phyloP scores from a whole-genome alignment of 2,888 invertebrate species.

The Caenorhabditis sinica region DNA sequence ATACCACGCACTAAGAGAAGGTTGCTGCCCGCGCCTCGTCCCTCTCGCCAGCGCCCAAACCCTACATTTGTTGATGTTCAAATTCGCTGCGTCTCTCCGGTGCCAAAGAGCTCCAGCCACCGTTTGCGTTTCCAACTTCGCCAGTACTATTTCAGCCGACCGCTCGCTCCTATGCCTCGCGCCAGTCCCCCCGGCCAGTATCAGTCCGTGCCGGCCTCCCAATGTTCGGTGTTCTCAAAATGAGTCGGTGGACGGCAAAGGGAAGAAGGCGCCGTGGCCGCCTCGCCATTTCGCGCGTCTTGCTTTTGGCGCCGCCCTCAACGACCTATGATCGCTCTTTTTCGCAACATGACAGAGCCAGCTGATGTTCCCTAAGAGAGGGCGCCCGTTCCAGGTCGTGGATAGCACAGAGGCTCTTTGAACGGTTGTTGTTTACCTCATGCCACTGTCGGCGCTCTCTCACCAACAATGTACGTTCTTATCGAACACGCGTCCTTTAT shows the following conservation, averaged over 20 bases:
- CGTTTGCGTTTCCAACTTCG: conserved; percentile 40
- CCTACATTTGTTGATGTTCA: conserved; percentile 50
- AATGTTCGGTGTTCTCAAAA: conserved; percentile 66
- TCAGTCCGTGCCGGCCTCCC: conserved; percentile 62
- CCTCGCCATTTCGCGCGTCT: conserved; percentile 20
- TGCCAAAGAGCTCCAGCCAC: conserved; percentile 26
- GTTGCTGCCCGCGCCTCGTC: conserved; percentile 54
- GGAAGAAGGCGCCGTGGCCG: conserved; percentile 30
- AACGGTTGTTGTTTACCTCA: conserved; percentile 65
- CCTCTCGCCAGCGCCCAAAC: conserved; percentile 30
- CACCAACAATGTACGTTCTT: conserved; percentile 52
- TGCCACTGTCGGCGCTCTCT: conserved; percentile 52
- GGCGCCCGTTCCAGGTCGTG: conserved; percentile 66
- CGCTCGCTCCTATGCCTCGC: conserved; percentile 22
- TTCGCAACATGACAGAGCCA: conserved; percentile 50
- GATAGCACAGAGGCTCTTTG: conserved; percentile 64
- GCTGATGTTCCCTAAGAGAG: conserved; percentile 61
- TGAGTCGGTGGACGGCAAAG: conserved; percentile 25
- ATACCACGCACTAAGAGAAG: conserved; percentile 48
- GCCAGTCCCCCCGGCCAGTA: conserved; percentile 49
- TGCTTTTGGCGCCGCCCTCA: conserved; percentile 35
- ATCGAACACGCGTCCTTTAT: conserved; percentile 63
- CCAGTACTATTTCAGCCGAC: conserved; percentile 50
- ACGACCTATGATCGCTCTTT: conserved; percentile 63
- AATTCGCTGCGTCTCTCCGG: conserved; percentile 54